Percentiles rank a stretch among this genome's conserved stretches.
These are phyloP conservation scores for Hydrozoanthus gracilis DNA, from an alignment of 92 coral and sea anemone genomes.

Conservation along the genomic window DNA sequence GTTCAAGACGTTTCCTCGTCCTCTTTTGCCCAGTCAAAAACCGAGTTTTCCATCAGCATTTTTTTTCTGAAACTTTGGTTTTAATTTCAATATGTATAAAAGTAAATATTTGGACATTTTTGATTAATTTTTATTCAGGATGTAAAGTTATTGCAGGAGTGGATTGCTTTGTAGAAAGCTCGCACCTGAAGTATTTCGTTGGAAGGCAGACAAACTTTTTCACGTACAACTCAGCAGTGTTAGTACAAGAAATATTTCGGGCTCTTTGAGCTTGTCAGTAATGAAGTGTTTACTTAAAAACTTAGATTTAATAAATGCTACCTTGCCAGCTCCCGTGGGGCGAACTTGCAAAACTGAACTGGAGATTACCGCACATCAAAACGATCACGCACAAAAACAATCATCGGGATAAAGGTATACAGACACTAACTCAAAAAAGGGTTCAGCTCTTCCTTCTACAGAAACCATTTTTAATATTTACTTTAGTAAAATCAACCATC, in stretches of 20 bases:
- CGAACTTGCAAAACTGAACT: not conserved
- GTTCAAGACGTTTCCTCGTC: no score
- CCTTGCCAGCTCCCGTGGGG: not conserved
- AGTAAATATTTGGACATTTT: not conserved
- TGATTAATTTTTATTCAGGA: not conserved
- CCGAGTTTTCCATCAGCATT: not conserved
- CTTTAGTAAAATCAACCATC: no score
- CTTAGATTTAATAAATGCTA: not conserved
- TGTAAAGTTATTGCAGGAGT: not conserved
- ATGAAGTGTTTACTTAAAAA: slow-evolving; percentile 21
- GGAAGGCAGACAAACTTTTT: no score
- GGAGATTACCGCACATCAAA: not conserved
- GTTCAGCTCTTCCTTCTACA: no score
- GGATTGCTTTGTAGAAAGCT: not conserved
- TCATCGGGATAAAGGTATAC: not conserved
- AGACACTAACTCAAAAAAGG: not conserved
- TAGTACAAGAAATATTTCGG: slow-evolving; percentile 16
- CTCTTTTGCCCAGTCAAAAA: not conserved
- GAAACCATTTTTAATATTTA: no score
- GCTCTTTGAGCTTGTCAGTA: not conserved
- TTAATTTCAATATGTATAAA: not conserved
- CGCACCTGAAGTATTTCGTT: not conserved
- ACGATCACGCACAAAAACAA: not conserved
- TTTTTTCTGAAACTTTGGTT: not conserved
- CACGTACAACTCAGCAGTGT: not conserved